These are phyloP conservation scores for Drosophila saltans DNA, from an alignment of 1,140 invertebrate species.

Conservation along the genomic window DNA sequence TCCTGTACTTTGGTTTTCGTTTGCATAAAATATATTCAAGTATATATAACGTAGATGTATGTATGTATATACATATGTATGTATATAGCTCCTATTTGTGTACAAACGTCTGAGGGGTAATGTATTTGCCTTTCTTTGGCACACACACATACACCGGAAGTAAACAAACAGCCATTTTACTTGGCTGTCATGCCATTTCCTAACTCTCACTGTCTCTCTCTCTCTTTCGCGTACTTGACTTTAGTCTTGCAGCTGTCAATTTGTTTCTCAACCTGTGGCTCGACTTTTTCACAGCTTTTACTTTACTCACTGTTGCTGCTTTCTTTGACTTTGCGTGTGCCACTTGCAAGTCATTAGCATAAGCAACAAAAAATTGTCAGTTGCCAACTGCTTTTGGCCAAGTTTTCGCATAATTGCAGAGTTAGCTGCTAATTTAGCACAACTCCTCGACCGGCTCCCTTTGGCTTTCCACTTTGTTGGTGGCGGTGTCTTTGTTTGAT, in stretches of 20 bases:
- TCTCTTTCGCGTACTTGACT: background rate
- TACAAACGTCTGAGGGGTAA: slow-evolving; percentile 19
- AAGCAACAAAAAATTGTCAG: slow-evolving; percentile 42
- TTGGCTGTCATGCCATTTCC: slow-evolving; percentile 59
- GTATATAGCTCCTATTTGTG: background rate
- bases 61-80: background rate
- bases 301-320: background rate
- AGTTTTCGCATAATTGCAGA: slow-evolving; percentile 74
- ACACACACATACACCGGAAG: slow-evolving; percentile 58
- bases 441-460: slow-evolving; percentile 19
- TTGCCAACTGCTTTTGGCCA: slow-evolving; percentile 69
- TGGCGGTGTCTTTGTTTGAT: slow-evolving; percentile 66
- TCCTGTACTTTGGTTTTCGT: slow-evolving; percentile 39
- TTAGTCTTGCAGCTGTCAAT: slow-evolving; percentile 31
- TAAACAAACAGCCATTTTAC: slow-evolving; percentile 77
- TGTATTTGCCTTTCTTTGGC: slow-evolving; percentile 66
- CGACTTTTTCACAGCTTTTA: slow-evolving; percentile 33
- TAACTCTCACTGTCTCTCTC: slow-evolving; percentile 4
- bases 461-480: background rate
- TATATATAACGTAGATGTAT: background rate
- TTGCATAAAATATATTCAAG: slow-evolving; percentile 54
- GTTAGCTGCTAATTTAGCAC: slow-evolving; percentile 70
- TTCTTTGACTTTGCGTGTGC: slow-evolving; percentile 45
- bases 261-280: slow-evolving; percentile 75
- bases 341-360: slow-evolving; percentile 73